Conservation (phyloP, 1,140 invertebrate genomes). For the Euglossa dilemma region DNA sequence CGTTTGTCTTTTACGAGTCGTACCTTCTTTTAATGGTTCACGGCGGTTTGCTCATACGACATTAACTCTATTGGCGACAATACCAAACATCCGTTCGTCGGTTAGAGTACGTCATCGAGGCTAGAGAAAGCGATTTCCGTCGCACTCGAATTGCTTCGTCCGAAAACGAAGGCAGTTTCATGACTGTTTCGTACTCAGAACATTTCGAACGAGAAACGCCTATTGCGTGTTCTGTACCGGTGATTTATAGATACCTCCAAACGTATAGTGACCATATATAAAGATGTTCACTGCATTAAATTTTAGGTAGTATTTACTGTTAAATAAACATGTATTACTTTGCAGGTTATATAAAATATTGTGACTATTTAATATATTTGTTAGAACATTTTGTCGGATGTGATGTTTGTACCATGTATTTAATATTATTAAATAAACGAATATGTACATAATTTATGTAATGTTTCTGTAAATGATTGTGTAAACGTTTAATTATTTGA, state of each 20-base stretch:
- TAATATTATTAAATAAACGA: background rate
- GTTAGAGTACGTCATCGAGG: constrained; percentile 44
- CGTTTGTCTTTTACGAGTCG: constrained; percentile 23
- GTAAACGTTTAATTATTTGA: too few species aligned
- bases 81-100: constrained; percentile 49
- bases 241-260: constrained; percentile 27
- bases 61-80: constrained; percentile 34
- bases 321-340: background rate
- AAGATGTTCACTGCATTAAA: background rate
- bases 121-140: constrained; percentile 67
- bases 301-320: background rate
- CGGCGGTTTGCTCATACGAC: constrained; percentile 18
- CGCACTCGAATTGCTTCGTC: constrained; percentile 23
- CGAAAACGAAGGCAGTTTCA: constrained; percentile 54
- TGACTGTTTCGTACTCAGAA: constrained; percentile 22
- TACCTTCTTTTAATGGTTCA: constrained; percentile 35
- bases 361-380: background rate
- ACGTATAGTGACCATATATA: background rate
- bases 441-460: background rate
- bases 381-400: background rate
- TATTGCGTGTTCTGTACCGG: constrained; percentile 49
- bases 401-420: background rate
- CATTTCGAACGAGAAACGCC: constrained; percentile 22
- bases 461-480: too few species aligned
- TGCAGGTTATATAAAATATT: background rate